Evolutionary conservation across 2,888 invertebrate genomes (phyloP).

Genomic region (Gari tellinella): DNA sequence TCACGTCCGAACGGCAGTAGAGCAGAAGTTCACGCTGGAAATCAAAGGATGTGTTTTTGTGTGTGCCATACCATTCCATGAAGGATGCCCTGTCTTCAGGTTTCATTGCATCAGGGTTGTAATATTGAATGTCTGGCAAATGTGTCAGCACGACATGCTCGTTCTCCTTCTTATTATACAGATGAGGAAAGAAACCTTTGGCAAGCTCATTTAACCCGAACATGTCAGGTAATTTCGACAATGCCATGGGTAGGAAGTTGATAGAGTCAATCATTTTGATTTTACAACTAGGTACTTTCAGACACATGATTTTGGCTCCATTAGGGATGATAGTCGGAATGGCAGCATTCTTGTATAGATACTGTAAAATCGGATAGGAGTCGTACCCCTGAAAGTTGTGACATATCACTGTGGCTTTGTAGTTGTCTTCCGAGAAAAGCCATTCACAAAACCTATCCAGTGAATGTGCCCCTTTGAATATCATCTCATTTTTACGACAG

Average conservation of each 20-base stretch:
- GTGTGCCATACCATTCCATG: conserved; percentile 19
- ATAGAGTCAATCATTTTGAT: too few species aligned
- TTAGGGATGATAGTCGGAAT: too few species aligned
- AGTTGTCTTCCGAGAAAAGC: too few species aligned
- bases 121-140: conserved; percentile 31
- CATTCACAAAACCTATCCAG: too few species aligned
- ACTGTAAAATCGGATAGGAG: too few species aligned
- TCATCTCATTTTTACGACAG: too few species aligned
- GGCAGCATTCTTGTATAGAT: too few species aligned
- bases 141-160: conserved; percentile 9
- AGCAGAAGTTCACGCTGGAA: conserved; percentile 2
- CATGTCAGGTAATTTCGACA: conserved; percentile 20
- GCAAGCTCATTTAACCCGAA: too few species aligned
- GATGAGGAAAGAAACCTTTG: too few species aligned
- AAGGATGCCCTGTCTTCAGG: conserved; percentile 4
- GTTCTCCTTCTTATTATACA: conserved; percentile 28
- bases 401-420: too few species aligned
- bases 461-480: too few species aligned
- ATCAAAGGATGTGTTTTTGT: conserved; percentile 8
- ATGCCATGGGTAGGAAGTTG: conserved; percentile 33
- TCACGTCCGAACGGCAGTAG: conserved; percentile 8
- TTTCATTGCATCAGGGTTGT: conserved; percentile 38
- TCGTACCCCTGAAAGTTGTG: too few species aligned
- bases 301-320: neutral
- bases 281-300: neutral